Conservation (phyloP, 2,113 vertebrate species). For the Oxyura jamaicensis region DNA sequence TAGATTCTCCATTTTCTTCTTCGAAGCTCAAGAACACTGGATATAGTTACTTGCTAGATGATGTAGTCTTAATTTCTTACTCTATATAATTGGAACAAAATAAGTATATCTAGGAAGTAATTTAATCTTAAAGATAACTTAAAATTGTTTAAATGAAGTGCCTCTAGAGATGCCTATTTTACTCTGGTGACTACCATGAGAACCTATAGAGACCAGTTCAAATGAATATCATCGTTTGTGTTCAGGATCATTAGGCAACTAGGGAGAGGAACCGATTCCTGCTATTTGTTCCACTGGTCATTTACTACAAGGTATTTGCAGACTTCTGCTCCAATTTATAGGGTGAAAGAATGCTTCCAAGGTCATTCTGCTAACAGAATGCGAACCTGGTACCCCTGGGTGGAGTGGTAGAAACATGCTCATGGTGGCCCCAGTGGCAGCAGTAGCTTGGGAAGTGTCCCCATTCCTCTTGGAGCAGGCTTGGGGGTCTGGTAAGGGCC, state of each 20-base stretch:
- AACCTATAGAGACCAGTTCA: neutral
- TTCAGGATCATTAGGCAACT: neutral
- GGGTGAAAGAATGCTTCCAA: neutral
- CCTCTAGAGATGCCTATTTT: neutral
- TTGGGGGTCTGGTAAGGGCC: fast-evolving
- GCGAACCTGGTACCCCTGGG: neutral
- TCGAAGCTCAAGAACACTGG: neutral
- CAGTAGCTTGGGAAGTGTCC: fast-evolving
- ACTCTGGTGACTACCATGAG: neutral
- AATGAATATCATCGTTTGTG: neutral
- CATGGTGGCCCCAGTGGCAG: neutral
- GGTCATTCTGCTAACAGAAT: neutral
- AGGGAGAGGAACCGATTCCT: neutral
- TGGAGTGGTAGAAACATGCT: neutral
- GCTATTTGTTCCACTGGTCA: neutral
- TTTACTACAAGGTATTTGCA: neutral
- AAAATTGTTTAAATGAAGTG: neutral
- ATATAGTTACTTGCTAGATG: neutral
- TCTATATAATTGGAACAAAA: neutral
- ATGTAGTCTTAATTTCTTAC: neutral
- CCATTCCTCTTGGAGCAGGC: neutral
- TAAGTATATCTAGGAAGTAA: neutral
- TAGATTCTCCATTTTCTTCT: neutral
- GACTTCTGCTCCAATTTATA: neutral
- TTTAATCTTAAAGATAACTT: neutral